phyloP scores from a whole-genome alignment of 2,113 vertebrate species.

The Laticauda laticaudata region DNA sequence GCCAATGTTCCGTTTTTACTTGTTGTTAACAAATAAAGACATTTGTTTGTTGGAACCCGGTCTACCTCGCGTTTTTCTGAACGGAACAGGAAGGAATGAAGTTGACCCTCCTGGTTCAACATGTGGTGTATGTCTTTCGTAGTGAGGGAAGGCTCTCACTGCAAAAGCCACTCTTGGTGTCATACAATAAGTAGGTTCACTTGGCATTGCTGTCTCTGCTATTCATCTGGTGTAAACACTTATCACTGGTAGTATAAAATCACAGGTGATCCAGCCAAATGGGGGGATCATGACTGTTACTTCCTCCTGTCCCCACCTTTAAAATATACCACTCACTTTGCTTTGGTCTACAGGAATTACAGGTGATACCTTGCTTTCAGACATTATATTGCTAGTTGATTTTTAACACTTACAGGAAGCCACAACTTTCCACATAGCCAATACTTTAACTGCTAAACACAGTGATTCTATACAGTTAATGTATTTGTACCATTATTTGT shows the following conservation, averaged over 20 bases:
- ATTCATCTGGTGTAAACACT: not conserved
- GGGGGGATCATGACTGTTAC: not conserved
- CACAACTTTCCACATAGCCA: not conserved
- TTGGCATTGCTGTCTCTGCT: not conserved
- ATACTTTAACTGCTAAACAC: not conserved
- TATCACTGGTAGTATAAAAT: not conserved
- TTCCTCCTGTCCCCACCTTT: not conserved
- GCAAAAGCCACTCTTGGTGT: not conserved
- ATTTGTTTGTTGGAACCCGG: no score
- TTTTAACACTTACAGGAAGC: not conserved
- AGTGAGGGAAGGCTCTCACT: not conserved
- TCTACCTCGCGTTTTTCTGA: no score
- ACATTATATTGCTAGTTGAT: not conserved
- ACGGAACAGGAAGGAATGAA: not conserved
- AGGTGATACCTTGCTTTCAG: not conserved
- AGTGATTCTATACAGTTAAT: not conserved
- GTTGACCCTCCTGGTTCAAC: not conserved
- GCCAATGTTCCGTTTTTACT: no score
- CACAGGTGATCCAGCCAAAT: not conserved
- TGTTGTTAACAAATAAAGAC: no score
- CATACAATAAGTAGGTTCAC: not conserved
- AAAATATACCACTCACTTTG: not conserved
- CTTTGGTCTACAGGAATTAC: not conserved
- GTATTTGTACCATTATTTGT: not conserved
- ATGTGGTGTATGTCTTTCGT: not conserved